Conservation (phyloP, 1,140 invertebrate species). For the Apis cerana region DNA sequence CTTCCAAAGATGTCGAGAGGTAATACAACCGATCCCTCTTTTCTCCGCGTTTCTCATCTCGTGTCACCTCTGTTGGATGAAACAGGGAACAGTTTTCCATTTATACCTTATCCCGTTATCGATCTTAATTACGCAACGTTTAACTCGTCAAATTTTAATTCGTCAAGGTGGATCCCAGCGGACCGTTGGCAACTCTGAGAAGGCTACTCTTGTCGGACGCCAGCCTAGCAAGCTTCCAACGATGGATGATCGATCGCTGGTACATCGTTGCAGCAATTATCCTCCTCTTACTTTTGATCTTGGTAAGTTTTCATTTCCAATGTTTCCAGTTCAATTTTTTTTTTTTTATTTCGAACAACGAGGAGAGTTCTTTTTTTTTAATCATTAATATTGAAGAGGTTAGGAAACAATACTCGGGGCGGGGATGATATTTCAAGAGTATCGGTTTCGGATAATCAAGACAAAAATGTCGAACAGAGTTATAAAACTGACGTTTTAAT, state of each 20-base stretch:
- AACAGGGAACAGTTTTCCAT: not conserved
- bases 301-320: constrained; percentile 84
- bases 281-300: constrained; percentile 85
- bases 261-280: constrained; percentile 89
- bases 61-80: not conserved
- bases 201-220: constrained; percentile 94
- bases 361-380: too few species aligned
- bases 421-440: too few species aligned
- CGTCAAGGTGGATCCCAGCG: constrained; percentile 90
- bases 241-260: constrained; percentile 92
- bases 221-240: constrained; percentile 92
- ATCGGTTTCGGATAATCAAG: too few species aligned
- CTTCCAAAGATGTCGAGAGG: constrained; percentile 97
- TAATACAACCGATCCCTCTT: constrained; percentile 65
- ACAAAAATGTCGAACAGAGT: too few species aligned
- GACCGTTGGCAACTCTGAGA: constrained; percentile 94
- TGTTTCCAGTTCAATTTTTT: too few species aligned
- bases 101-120: not conserved
- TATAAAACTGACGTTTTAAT: too few species aligned
- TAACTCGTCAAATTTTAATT: not conserved
- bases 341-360: not conserved
- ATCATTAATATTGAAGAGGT: too few species aligned
- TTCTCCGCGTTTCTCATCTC: too few species aligned
- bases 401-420: too few species aligned
- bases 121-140: constrained; percentile 2